phyloP scores from a whole-genome alignment of 2,797 vertebrate genomes.

The Dendrocincla tyrannina region DNA sequence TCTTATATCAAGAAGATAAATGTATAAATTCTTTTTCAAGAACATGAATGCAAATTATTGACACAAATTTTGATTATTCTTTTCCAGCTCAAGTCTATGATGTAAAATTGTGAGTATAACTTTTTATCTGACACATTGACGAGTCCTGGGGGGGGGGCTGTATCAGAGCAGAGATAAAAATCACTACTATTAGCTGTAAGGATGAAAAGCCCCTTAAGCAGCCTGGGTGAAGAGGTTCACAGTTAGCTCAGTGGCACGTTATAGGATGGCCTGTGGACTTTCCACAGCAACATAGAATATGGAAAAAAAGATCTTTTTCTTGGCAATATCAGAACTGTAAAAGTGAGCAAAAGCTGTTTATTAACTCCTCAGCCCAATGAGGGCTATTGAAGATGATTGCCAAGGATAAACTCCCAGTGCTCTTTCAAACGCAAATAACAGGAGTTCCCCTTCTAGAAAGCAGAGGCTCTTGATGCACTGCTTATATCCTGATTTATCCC shows the following conservation, averaged over 20 bases:
- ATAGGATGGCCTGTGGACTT: not conserved
- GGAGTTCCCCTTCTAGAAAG: not conserved
- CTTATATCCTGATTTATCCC: not conserved
- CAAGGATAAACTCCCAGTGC: not conserved
- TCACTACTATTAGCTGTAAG: not conserved
- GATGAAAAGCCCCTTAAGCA: not conserved
- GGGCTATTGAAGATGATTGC: not conserved
- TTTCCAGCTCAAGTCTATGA: constrained; percentile 66
- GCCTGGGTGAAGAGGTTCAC: not conserved
- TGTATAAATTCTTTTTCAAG: not conserved
- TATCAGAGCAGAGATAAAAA: not conserved
- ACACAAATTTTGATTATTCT: constrained; percentile 1
- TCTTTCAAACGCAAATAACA: not conserved
- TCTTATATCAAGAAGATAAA: not conserved
- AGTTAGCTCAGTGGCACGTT: not conserved
- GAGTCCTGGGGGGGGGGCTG: not conserved
- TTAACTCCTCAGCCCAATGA: not conserved
- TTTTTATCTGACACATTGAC: not conserved
- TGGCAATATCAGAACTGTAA: not conserved
- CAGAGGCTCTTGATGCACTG: not conserved
- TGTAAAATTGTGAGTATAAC: constrained; percentile 64
- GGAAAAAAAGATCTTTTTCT: not conserved
- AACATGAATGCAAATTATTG: not conserved
- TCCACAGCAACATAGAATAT: not conserved
- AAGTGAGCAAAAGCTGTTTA: not conserved